Conservation (phyloP, 2,888 invertebrate genomes). For the Chouioia cunea region DNA sequence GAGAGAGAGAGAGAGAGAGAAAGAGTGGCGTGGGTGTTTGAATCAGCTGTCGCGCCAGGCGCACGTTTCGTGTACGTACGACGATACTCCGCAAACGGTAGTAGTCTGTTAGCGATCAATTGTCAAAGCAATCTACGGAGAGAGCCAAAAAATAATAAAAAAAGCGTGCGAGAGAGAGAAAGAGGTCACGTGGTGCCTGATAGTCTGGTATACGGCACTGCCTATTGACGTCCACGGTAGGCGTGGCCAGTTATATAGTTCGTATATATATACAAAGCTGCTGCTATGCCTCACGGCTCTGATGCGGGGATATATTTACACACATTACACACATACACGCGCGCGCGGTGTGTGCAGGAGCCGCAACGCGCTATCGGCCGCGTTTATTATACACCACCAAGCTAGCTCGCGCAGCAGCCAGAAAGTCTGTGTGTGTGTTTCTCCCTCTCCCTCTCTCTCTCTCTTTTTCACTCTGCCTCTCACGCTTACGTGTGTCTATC, state of each 20-base stretch:
- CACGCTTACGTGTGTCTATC: not conserved
- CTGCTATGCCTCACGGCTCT: slow-evolving; percentile 16
- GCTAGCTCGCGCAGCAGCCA: no score
- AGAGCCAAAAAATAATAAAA: no score
- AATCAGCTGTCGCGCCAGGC: not conserved
- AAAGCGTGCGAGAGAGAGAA: not conserved
- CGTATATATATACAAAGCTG: no score
- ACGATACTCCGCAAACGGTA: no score
- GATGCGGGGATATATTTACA: slow-evolving; percentile 10
- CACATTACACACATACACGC: slow-evolving; percentile 1
- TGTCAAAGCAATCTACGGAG: no score
- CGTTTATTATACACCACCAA: no score
- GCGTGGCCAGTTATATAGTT: slow-evolving; percentile 68
- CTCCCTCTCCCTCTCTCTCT: not conserved
- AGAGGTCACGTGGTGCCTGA: slow-evolving; percentile 36
- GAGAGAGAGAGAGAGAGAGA: not conserved
- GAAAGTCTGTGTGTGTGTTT: no score
- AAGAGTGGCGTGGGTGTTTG: not conserved
- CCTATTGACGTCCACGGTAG: slow-evolving; percentile 69
- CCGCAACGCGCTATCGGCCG: no score
- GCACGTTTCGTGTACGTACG: no score
- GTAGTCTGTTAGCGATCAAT: no score
- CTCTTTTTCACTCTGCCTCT: not conserved
- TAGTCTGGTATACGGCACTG: slow-evolving; percentile 60
- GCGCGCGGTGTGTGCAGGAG: no score